Evolutionary conservation across 2,888 invertebrate genomes (phyloP).

Genomic region (Pristionchus mayeri): DNA sequence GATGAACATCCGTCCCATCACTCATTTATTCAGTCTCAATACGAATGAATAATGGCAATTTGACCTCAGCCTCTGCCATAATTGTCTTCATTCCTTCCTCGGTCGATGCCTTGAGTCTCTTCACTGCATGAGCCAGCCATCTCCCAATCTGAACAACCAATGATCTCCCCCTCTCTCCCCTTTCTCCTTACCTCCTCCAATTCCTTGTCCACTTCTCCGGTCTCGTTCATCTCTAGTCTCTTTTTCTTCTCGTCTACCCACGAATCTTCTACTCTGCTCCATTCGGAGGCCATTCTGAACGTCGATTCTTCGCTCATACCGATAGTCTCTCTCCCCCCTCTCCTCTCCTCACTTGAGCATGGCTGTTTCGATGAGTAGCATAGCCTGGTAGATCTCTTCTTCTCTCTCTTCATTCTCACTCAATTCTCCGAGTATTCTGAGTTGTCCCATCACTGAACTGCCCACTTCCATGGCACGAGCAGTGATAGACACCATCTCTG

Average conservation of each 20-base stretch:
- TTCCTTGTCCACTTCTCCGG: neutral
- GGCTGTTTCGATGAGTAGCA: conserved; percentile 78
- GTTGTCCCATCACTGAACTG: conserved; percentile 82
- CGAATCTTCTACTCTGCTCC: conserved; percentile 67
- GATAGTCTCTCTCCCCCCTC: neutral
- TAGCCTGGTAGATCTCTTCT: conserved; percentile 79
- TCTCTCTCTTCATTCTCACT: conserved; percentile 83
- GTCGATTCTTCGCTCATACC: neutral
- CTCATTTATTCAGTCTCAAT: too few species aligned
- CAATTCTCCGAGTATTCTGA: conserved; percentile 85
- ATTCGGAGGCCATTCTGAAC: conserved; percentile 67
- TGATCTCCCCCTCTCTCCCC: neutral
- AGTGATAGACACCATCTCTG: conserved; percentile 83
- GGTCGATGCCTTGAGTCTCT: conserved; percentile 61
- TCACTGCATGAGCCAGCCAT: conserved; percentile 61
- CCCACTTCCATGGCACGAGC: conserved; percentile 87
- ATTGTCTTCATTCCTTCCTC: conserved; percentile 60
- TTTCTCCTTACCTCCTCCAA: neutral
- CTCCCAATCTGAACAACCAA: conserved; percentile 28
- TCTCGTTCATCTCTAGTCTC: conserved; percentile 7
- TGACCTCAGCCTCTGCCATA: conserved; percentile 61
- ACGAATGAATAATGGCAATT: neutral
- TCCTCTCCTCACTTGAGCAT: conserved; percentile 66
- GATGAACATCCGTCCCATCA: too few species aligned
- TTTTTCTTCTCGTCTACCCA: conserved; percentile 62